Evolutionary conservation across 2,113 vertebrate species (phyloP), one percentile per base, ranked within the genome.

Genomic region (Microcebus tavaratra): DNA sequence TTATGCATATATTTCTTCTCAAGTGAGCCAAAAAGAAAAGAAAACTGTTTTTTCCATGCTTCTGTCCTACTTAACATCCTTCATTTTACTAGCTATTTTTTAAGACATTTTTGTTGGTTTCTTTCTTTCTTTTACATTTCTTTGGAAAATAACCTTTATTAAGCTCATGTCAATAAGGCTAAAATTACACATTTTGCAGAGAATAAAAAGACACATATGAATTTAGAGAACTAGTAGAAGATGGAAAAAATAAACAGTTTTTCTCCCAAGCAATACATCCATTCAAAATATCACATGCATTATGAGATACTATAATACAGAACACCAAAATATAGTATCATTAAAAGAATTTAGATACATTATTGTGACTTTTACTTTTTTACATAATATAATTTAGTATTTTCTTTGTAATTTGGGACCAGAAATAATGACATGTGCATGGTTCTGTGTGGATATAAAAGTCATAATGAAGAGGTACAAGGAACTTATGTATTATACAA

Each of bases 361-460:
- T 65, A 15, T 81, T 94, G 21, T 87, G 25, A 57, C 5, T 82
- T 95, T 88, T 84, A 50, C 34, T 83, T 80, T 88, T 95, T 85
- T 61, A 68, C 4, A 53, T 4, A 87, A 42, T 63, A 29, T 8
- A 83, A 13, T 10, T 83, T 90, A 65, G 13, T 82, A n/a, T 94
- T 93, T 78, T 82, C 3, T 25, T 34, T 79, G 1, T 87, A 87
- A 17, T 79, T 92, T 57, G 48, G 5, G 42, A 73, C 17, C 29
- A 83, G 80, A 92, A 65, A 67, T 95, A 68, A 61, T 18, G 7
- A n/a, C 3, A 42, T 36, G 8, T 8, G 15, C 10, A 29, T 53
- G 20, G 15, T 93, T 87, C 34, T 78, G 6, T 73, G 3, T 88
- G 39, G 10, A 57, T 93, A 4, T 95, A 81, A 91, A 88, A 65